Evolutionary conservation across 2,888 invertebrate genomes (phyloP), one percentile per base, ranked within the genome.

Genomic region (Poecilus cupreus): DNA sequence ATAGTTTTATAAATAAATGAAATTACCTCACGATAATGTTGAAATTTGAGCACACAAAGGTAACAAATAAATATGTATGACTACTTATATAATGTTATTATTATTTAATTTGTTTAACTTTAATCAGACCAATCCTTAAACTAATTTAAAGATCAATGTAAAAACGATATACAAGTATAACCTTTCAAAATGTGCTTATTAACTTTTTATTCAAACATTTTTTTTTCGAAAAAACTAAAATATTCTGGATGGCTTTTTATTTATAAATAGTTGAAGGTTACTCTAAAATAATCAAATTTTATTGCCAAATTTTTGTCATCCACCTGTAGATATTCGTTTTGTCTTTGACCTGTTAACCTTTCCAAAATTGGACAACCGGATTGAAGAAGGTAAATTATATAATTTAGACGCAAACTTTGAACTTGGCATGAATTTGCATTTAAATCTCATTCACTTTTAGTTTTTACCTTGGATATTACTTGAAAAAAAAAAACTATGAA

Each of bases 371-470:
- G 18, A 37, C 16, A 68, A 6, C 10, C 3, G 60, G 24, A n/a
- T 26, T 26, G 13, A 13, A 24, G 26, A 26, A 13, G 13, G 11
- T 13, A 26, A 51, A 26, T 43, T 4, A 43, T 39, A 39, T 39
- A 39, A 39, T 57, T 57, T 5, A 22, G 22, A 4, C 26, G 20
- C 6, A 26, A 60, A 26, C 24, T 68, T 16, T 37, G 37, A 68
- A 68, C 64, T 68, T 68, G 64, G 32, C 37, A 68, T 18, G 10
- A 51, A 18, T 51, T 51, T 4, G 51, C 51, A 37, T 68, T 8
- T 6, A 64, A 20, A 26, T 24, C 51, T 11, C 13, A 54, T 18
- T 54, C 54, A n/a, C 54, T 26, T 32, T 37, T 64, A 32, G n/a
- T 1, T 60, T 64, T 37, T 2, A 64, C 64, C 64, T 64, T 68